These are phyloP conservation scores for Alosa sapidissima DNA, from an alignment of 2,797 vertebrate species.

Conservation along the genomic window DNA sequence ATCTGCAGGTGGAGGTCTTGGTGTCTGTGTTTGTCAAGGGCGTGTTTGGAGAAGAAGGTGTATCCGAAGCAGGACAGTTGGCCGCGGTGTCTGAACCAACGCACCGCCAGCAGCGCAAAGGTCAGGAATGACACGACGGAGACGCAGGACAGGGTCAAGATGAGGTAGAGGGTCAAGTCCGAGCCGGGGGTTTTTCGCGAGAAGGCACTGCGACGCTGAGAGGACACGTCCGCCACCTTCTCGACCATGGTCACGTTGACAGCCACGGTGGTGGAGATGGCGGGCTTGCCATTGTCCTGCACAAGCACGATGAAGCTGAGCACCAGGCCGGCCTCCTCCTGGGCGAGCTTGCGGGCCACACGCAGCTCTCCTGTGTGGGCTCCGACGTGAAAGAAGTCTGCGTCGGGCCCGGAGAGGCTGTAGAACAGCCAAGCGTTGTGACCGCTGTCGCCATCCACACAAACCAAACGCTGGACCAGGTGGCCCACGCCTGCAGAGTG, in stretches of 20 bases:
- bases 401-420: slow-evolving; percentile 70
- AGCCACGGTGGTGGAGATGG: slow-evolving; percentile 73
- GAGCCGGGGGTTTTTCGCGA: slow-evolving; percentile 61
- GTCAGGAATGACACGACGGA: slow-evolving; percentile 74
- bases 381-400: slow-evolving; percentile 74
- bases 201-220: slow-evolving; percentile 67
- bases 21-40: slow-evolving; percentile 68
- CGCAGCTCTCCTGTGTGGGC: slow-evolving; percentile 77
- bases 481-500: slow-evolving; percentile 72
- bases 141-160: slow-evolving; percentile 72
- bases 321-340: slow-evolving; percentile 61
- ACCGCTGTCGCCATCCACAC: slow-evolving; percentile 78
- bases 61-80: slow-evolving; percentile 48
- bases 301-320: slow-evolving; percentile 75
- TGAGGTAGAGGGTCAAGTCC: slow-evolving; percentile 77
- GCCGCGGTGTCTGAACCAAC: slow-evolving; percentile 66
- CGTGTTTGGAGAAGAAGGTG: slow-evolving; percentile 62
- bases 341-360: slow-evolving; percentile 62
- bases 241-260: slow-evolving; percentile 75
- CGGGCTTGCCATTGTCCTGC: slow-evolving; percentile 74
- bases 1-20: slow-evolving; percentile 73
- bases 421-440: slow-evolving; percentile 85
- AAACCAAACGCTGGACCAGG: slow-evolving; percentile 79
- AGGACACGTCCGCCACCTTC: slow-evolving; percentile 59
- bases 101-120: slow-evolving; percentile 66